Evolutionary conservation across 2,888 invertebrate species (phyloP).

Genomic region (Cynaeus angustus): DNA sequence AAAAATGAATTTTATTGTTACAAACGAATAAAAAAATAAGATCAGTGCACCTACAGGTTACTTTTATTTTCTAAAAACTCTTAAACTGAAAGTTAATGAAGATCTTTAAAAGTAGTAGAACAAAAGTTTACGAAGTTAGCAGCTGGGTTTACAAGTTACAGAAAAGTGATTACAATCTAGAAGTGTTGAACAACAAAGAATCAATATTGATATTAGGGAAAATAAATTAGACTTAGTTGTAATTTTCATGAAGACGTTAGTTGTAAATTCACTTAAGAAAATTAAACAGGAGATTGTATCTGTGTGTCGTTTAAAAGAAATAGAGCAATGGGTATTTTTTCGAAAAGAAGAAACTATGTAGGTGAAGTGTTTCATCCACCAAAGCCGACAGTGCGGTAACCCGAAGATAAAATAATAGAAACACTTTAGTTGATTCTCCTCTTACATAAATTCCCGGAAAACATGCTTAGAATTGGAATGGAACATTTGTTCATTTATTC

Average conservation of each 20-base stretch:
- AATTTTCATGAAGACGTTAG: not conserved
- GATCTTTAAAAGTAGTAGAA: not conserved
- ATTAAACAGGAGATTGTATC: not conserved
- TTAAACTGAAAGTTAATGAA: not conserved
- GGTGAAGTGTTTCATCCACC: not conserved
- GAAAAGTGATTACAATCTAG: constrained; percentile 10
- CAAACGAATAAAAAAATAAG: too few species aligned
- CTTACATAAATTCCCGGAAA: constrained; percentile 1
- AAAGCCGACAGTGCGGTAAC: not conserved
- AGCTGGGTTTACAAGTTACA: constrained; percentile 5
- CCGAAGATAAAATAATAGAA: constrained; percentile 19
- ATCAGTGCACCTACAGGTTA: too few species aligned
- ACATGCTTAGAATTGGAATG: constrained; percentile 22
- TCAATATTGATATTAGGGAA: constrained; percentile 21
- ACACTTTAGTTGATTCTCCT: constrained; percentile 29
- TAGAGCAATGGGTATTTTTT: too few species aligned
- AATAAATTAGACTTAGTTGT: constrained; percentile 12
- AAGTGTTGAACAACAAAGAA: constrained; percentile 13
- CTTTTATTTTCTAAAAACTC: too few species aligned
- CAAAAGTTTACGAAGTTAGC: not conserved
- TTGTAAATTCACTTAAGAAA: too few species aligned
- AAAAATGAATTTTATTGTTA: too few species aligned
- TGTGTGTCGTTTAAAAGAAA: not conserved
- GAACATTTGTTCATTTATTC: constrained; percentile 33
- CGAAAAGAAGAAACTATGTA: not conserved